Conservation (phyloP, 2,888 invertebrate genomes). For the Petrolisthes manimaculis region DNA sequence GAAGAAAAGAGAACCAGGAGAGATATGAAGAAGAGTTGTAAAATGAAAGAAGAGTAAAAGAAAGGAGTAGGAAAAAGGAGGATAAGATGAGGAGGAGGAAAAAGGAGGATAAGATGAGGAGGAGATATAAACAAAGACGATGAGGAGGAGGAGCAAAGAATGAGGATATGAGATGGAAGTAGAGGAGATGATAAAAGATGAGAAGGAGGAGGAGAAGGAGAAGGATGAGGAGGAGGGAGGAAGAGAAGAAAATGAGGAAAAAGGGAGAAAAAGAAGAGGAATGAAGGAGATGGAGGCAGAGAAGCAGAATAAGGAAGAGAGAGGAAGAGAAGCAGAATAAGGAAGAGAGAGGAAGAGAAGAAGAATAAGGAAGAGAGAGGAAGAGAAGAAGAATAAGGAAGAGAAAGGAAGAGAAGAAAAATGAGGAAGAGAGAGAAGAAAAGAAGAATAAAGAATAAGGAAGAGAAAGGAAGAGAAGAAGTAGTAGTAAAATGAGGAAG, state of each 20-base stretch:
- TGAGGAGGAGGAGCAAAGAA: background rate
- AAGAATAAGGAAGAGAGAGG: background rate
- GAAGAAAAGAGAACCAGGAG: background rate
- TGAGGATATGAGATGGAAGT: background rate
- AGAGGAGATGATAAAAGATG: background rate
- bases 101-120: background rate
- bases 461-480: constrained; percentile 7
- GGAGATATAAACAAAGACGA: background rate
- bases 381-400: too few relatives aligned
- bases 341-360: background rate
- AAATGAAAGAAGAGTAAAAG: background rate
- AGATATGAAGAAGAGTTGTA: background rate
- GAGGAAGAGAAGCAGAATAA: too few relatives aligned
- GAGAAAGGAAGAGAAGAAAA: background rate
- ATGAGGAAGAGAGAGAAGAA: background rate
- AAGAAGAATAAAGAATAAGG: background rate
- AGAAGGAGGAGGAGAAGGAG: background rate
- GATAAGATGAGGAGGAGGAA: background rate
- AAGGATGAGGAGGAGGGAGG: background rate
- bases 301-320: background rate
- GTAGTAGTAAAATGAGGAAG: constrained; percentile 19
- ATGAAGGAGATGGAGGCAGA: background rate
- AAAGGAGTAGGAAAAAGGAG: background rate
- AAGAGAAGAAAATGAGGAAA: background rate
- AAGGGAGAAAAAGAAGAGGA: background rate